Conservation (phyloP, 2,113 vertebrate species). For the Oryzias curvinotus region DNA sequence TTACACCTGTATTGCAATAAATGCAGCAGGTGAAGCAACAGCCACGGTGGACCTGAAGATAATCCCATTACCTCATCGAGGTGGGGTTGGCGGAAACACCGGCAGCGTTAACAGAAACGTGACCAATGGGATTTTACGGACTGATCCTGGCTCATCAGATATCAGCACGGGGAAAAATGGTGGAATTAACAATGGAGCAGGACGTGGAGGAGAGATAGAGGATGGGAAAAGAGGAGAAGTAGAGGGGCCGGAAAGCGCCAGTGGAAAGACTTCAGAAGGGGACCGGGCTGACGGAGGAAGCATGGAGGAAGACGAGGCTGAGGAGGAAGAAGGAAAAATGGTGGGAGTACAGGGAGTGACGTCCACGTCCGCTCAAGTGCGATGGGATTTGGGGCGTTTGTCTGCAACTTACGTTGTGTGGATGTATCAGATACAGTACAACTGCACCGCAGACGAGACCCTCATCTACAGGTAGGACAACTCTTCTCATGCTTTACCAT, state of each 20-base stretch:
- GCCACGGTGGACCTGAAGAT: constrained; percentile 87
- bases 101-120: constrained; percentile 60
- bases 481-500: background rate
- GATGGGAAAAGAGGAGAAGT: constrained; percentile 42
- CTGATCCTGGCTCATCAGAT: constrained; percentile 72
- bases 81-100: constrained; percentile 75
- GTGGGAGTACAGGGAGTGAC: constrained; percentile 86
- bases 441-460: constrained; percentile 74
- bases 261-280: constrained; percentile 40
- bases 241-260: constrained; percentile 35
- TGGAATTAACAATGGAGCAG: constrained; percentile 60
- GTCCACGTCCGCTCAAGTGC: constrained; percentile 84
- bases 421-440: constrained; percentile 86
- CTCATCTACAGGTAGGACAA: constrained; percentile 81
- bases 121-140: constrained; percentile 71
- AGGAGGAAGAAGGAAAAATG: constrained; percentile 51
- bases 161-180: constrained; percentile 73
- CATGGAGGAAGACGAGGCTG: constrained; percentile 46
- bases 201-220: constrained; percentile 48
- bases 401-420: constrained; percentile 74
- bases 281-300: constrained; percentile 48
- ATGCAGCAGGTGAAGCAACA: constrained; percentile 88
- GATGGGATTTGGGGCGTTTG: constrained; percentile 81
- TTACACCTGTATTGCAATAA: constrained; percentile 92
- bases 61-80: constrained; percentile 86